A percentile compares a stretch with the other conserved stretches of the same genome.
Evolutionary conservation across 2,113 vertebrate species (phyloP).

Genomic region (Lagenorhynchus albirostris): DNA sequence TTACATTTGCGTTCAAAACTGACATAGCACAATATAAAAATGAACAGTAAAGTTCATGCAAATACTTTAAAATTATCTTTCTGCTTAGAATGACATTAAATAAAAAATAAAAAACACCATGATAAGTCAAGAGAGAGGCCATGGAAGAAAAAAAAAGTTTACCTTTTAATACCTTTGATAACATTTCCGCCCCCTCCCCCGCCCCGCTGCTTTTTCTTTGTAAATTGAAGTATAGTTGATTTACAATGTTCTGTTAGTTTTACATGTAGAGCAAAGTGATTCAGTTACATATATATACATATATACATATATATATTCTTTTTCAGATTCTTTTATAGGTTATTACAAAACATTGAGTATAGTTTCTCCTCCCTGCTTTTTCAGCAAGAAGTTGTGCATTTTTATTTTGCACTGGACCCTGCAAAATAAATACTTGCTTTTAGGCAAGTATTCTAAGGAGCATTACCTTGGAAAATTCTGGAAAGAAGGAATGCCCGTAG

Average conservation of each 20-base stretch:
- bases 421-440: neutral
- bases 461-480: neutral
- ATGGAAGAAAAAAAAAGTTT: neutral
- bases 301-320: neutral
- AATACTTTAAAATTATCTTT: neutral
- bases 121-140: neutral
- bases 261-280: neutral
- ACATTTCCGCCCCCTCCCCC: too few species aligned
- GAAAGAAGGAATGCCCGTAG: neutral
- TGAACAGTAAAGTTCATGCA: neutral
- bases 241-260: neutral
- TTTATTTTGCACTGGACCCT: neutral
- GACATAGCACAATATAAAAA: neutral
- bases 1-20: neutral
- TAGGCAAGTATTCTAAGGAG: neutral
- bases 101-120: neutral
- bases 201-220: neutral
- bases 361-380: neutral
- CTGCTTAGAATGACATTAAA: neutral
- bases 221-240: neutral
- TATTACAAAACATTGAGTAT: neutral
- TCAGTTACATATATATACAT: neutral
- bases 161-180: neutral
- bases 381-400: neutral
- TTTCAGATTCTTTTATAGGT: neutral